Conservation (phyloP, 2,113 vertebrate genomes). For the Callocephalon fimbriatum region DNA sequence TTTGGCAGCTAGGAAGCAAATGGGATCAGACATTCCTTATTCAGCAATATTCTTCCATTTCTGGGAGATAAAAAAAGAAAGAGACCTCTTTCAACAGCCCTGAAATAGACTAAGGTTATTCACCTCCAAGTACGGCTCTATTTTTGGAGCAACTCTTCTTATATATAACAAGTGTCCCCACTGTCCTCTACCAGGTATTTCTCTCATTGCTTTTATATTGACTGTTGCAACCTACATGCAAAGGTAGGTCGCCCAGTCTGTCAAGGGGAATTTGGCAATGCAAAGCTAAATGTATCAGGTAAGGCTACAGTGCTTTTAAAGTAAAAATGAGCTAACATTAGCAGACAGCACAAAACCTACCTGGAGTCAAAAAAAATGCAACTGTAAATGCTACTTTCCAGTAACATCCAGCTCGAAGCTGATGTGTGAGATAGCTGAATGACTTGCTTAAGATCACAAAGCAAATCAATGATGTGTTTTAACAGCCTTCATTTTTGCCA, state of each 20-base stretch:
- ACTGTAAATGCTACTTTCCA: background rate
- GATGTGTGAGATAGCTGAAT: background rate
- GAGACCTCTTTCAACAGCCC: background rate
- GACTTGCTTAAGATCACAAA: background rate
- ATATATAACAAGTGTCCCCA: constrained; percentile 22
- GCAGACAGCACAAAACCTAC: background rate
- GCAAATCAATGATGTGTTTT: background rate
- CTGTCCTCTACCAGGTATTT: background rate
- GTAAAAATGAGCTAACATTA: background rate
- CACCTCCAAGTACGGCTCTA: constrained; percentile 1
- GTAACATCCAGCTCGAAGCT: background rate
- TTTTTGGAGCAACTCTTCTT: constrained; percentile 41
- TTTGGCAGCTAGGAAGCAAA: background rate
- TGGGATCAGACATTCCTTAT: background rate
- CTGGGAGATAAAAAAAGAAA: background rate
- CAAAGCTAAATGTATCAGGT: background rate
- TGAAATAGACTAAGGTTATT: constrained; percentile 14
- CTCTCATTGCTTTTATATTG: constrained; percentile 20
- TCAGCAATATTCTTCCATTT: background rate
- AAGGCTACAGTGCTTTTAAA: background rate
- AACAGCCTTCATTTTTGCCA: background rate
- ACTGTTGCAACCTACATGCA: background rate
- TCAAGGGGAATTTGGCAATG: background rate
- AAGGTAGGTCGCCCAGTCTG: background rate
- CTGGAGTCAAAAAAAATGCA: background rate